phyloP scores from a whole-genome alignment of 2,113 vertebrate genomes.

The Zosterops japonicus region DNA sequence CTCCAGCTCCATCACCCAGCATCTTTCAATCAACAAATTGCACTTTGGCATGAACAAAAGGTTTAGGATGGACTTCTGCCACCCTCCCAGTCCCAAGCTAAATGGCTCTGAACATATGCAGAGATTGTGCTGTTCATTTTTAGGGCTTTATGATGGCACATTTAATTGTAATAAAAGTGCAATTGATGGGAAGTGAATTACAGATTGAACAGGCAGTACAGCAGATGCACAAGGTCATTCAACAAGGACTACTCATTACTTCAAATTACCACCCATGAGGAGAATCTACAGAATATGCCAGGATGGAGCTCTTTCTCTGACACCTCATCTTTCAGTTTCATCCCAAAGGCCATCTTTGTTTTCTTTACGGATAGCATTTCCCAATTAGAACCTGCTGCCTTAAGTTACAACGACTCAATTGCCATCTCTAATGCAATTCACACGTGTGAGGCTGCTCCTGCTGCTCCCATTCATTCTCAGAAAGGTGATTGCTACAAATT shows the following conservation, averaged over 20 bases:
- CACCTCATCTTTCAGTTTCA: slow-evolving; percentile 62
- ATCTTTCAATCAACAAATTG: slow-evolving; percentile 64
- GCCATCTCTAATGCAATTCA: neutral
- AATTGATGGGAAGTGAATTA: slow-evolving; percentile 57
- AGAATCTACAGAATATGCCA: slow-evolving; percentile 37
- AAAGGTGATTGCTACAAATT: neutral
- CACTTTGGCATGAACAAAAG: slow-evolving; percentile 63
- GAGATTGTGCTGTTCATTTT: slow-evolving; percentile 59
- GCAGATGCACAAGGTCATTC: slow-evolving; percentile 68
- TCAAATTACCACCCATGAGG: slow-evolving; percentile 67
- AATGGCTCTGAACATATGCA: slow-evolving; percentile 66
- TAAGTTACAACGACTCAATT: slow-evolving; percentile 1
- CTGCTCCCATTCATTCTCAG: neutral
- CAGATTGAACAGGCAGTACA: slow-evolving; percentile 60
- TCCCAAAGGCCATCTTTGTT: slow-evolving; percentile 54
- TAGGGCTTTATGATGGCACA: slow-evolving; percentile 45
- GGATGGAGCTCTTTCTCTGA: slow-evolving; percentile 31
- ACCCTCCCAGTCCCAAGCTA: slow-evolving; percentile 46
- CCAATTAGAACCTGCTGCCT: slow-evolving; percentile 46
- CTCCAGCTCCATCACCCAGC: slow-evolving; percentile 32
- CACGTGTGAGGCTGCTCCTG: neutral
- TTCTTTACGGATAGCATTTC: slow-evolving; percentile 31
- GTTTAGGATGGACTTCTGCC: slow-evolving; percentile 64
- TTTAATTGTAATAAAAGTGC: slow-evolving; percentile 66
- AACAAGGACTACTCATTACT: slow-evolving; percentile 69